Conservation (phyloP, 2,797 vertebrate species). For the Sebastiscus albofasciatus region DNA sequence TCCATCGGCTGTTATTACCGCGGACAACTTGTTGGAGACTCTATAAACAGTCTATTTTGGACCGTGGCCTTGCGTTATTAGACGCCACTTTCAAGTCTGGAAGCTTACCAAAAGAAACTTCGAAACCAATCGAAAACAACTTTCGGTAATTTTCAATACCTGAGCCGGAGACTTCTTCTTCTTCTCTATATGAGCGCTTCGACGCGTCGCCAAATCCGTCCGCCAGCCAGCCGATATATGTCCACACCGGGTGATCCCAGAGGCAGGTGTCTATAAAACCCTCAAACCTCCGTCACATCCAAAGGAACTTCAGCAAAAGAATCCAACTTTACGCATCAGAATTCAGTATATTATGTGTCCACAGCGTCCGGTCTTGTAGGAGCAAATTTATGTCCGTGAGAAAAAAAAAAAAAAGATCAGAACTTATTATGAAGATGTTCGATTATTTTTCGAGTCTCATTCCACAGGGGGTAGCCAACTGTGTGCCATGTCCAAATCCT, state of each 20-base stretch:
- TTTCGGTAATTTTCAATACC: slow-evolving; percentile 60
- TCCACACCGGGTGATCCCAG: slow-evolving; percentile 63
- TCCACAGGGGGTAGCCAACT: slow-evolving; percentile 37
- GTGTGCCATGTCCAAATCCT: slow-evolving; percentile 60
- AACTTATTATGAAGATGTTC: slow-evolving; percentile 47
- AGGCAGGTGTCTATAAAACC: slow-evolving; percentile 70
- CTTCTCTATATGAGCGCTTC: slow-evolving; percentile 46
- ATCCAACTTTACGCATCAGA: slow-evolving; percentile 77
- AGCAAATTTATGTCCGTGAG: slow-evolving; percentile 23
- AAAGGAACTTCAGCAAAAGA: slow-evolving; percentile 65
- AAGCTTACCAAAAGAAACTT: slow-evolving; percentile 27
- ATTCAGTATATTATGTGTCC: slow-evolving; percentile 41
- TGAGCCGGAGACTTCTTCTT: slow-evolving; percentile 69
- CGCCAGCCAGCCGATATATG: slow-evolving; percentile 38
- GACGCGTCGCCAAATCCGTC: slow-evolving; percentile 42
- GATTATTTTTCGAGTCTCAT: slow-evolving; percentile 38
- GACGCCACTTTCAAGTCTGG: slow-evolving; percentile 4
- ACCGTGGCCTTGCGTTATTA: background rate
- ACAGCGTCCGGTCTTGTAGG: slow-evolving; percentile 15
- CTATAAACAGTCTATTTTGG: slow-evolving; percentile 4
- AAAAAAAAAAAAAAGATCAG: background rate
- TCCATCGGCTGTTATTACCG: background rate
- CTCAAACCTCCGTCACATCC: slow-evolving; percentile 70
- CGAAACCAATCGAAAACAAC: background rate
- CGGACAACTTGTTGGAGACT: slow-evolving; percentile 65